These are phyloP conservation scores for Allophyes oxyacanthae DNA, from an alignment of 2,888 invertebrate genomes.

Conservation along the genomic window DNA sequence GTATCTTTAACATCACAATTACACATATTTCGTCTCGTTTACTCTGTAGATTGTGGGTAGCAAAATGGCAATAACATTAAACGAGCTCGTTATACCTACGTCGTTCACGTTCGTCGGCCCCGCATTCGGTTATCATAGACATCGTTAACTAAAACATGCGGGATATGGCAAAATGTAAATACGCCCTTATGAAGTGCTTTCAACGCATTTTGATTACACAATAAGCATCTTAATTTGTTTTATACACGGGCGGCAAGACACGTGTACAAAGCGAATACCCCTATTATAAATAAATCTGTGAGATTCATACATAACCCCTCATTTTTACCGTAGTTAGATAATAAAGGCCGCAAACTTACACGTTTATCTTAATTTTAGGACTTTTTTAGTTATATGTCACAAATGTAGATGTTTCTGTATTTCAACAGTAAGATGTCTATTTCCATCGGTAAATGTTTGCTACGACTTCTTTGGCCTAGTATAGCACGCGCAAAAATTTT, in stretches of 20 bases:
- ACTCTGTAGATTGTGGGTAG: slow-evolving; percentile 25
- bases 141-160: slow-evolving; percentile 48
- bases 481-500: too few species aligned
- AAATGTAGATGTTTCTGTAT: too few species aligned
- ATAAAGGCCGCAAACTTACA: too few species aligned
- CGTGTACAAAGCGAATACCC: slow-evolving; percentile 4
- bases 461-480: too few species aligned
- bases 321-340: too few species aligned
- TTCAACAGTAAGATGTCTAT: too few species aligned
- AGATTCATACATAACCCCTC: too few species aligned
- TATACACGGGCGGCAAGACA: slow-evolving; percentile 20
- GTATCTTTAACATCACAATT: slow-evolving; percentile 31
- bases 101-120: slow-evolving; percentile 35
- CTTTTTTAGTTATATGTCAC: too few species aligned
- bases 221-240: slow-evolving; percentile 27
- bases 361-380: too few species aligned
- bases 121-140: slow-evolving; percentile 46
- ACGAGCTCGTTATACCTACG: slow-evolving; percentile 36
- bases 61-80: slow-evolving; percentile 37
- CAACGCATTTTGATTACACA: slow-evolving; percentile 21
- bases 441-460: too few species aligned
- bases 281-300: too few species aligned
- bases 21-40: slow-evolving; percentile 31
- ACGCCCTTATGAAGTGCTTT: slow-evolving; percentile 29
- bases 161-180: slow-evolving; percentile 46